phyloP scores from a whole-genome alignment of 1,140 invertebrate species.

The Cydia pomonella region DNA sequence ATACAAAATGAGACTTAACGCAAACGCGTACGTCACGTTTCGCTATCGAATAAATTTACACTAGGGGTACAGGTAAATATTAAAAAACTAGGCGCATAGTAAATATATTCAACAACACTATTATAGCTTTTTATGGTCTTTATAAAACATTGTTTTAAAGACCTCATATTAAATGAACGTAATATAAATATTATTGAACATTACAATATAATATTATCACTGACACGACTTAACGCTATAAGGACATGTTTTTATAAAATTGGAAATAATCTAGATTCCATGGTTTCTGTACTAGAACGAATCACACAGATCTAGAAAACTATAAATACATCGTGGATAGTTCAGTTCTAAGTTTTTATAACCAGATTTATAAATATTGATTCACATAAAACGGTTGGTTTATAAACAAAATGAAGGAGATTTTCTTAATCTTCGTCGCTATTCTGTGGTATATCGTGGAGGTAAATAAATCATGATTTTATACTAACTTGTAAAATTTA shows the following conservation, averaged over 20 bases:
- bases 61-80: too few species aligned
- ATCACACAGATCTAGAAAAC: neutral
- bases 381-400: neutral
- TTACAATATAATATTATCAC: too few species aligned
- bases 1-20: too few species aligned
- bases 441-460: neutral
- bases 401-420: neutral
- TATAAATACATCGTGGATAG: neutral
- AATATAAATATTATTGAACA: too few species aligned
- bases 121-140: too few species aligned
- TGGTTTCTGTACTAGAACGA: constrained; percentile 13
- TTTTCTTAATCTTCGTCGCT: neutral
- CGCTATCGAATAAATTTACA: too few species aligned
- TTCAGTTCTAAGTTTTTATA: neutral
- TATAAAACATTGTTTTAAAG: too few species aligned
- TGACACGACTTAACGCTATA: neutral
- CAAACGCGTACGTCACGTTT: too few species aligned
- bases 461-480: neutral
- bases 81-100: too few species aligned
- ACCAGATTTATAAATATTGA: neutral
- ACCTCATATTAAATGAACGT: too few species aligned
- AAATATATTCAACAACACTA: too few species aligned
- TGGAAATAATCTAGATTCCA: constrained; percentile 23
- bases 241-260: neutral
- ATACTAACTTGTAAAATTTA: too few species aligned